phyloP scores from a whole-genome alignment of 1,140 invertebrate species.

The Drosophila quadrilineata region DNA sequence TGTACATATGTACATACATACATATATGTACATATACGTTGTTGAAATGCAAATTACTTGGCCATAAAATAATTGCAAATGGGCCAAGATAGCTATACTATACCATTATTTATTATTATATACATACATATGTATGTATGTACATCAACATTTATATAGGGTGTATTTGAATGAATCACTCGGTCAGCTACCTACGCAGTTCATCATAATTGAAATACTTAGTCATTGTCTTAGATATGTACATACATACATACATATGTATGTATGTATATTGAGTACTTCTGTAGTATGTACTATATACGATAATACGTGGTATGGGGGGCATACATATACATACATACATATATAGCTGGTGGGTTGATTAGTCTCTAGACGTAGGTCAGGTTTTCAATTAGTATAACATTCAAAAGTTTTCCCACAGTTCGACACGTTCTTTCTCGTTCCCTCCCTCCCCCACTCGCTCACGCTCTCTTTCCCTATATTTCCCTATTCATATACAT shows the following conservation, averaged over 20 bases:
- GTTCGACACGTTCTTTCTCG: neutral
- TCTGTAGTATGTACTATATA: too few relatives aligned
- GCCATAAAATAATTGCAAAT: neutral
- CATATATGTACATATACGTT: neutral
- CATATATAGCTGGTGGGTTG: slow-evolving; percentile 12
- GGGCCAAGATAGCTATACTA: neutral
- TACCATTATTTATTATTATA: too few relatives aligned
- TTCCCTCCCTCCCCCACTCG: too few relatives aligned
- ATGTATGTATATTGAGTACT: neutral
- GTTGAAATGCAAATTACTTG: slow-evolving; percentile 3
- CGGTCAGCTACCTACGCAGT: too few relatives aligned
- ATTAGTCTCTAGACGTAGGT: slow-evolving; percentile 52
- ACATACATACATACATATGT: neutral
- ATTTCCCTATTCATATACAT: too few relatives aligned
- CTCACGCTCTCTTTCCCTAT: too few relatives aligned
- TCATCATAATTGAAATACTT: too few relatives aligned
- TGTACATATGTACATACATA: neutral
- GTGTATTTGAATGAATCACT: too few relatives aligned
- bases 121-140: neutral
- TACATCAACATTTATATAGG: too few relatives aligned
- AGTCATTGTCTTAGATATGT: too few relatives aligned
- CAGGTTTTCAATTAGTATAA: slow-evolving; percentile 55
- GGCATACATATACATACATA: too few relatives aligned
- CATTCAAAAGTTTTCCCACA: slow-evolving; percentile 27
- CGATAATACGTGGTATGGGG: too few relatives aligned